A percentile compares a stretch with the other conserved stretches of the same genome.
phyloP scores from a whole-genome alignment of 2,113 vertebrate genomes.

The Dermatemys mawii region DNA sequence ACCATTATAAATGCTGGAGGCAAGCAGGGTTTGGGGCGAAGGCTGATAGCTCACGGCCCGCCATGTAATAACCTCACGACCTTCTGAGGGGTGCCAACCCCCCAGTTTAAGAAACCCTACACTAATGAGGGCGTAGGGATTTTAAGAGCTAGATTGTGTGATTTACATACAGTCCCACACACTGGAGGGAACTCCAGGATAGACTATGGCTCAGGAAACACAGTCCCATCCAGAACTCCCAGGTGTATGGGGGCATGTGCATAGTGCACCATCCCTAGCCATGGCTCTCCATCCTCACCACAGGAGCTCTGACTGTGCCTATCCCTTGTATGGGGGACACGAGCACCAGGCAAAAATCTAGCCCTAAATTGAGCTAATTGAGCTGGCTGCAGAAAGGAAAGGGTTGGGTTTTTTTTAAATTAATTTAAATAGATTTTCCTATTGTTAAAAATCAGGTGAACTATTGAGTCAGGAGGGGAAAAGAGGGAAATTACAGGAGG shows the following conservation, averaged over 20 bases:
- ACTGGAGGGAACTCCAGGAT: background rate
- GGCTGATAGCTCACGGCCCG: no score
- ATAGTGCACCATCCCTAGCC: background rate
- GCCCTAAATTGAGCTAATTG: background rate
- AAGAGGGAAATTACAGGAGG: background rate
- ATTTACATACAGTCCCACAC: background rate
- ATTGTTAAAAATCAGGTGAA: background rate
- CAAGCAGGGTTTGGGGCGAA: no score
- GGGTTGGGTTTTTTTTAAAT: background rate
- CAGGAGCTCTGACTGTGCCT: background rate
- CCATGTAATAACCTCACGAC: no score
- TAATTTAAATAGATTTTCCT: background rate
- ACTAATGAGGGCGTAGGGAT: background rate
- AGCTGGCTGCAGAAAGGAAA: background rate
- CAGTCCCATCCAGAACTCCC: background rate
- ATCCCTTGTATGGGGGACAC: fast-evolving
- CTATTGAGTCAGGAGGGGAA: background rate
- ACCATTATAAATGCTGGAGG: no score
- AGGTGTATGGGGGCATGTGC: background rate
- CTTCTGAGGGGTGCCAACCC: no score
- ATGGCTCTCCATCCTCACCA: background rate
- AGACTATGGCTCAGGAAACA: background rate
- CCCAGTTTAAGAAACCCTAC: no score
- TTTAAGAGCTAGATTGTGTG: background rate
- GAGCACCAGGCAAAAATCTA: background rate